phyloP scores from a whole-genome alignment of 2,797 vertebrate genomes.

The Cottoperca gobio region DNA sequence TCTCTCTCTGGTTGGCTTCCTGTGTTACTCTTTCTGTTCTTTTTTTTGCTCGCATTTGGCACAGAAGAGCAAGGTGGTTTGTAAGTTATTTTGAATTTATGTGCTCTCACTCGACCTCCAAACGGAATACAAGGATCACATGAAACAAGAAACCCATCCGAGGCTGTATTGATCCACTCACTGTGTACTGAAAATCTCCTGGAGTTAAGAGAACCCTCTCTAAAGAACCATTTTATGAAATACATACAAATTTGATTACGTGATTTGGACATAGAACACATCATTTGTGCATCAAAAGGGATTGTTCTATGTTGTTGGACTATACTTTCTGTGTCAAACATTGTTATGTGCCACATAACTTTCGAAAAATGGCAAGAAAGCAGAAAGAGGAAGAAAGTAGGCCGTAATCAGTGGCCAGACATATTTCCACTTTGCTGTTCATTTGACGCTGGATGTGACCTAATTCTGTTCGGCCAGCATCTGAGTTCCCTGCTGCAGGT shows the following conservation, averaged over 20 bases:
- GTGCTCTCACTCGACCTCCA: constrained; percentile 35
- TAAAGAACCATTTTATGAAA: constrained; percentile 18
- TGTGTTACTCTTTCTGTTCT: constrained; percentile 27
- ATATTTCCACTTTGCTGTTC: constrained; percentile 60
- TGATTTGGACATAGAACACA: neutral
- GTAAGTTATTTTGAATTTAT: constrained; percentile 62
- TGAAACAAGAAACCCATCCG: constrained; percentile 5
- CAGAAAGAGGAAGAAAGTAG: constrained; percentile 67
- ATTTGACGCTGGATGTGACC: constrained; percentile 73
- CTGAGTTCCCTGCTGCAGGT: constrained; percentile 74
- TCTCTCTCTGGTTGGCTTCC: constrained; percentile 44
- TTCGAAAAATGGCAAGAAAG: constrained; percentile 54
- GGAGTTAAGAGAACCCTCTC: constrained; percentile 7
- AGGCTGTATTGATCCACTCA: constrained; percentile 29
- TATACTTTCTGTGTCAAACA: constrained; percentile 23
- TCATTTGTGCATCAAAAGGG: neutral
- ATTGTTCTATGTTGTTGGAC: neutral
- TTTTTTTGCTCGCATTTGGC: constrained; percentile 47
- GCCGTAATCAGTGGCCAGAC: constrained; percentile 58
- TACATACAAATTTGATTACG: constrained; percentile 1
- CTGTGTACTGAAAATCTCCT: neutral
- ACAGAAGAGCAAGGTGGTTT: constrained; percentile 55
- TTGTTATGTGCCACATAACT: constrained; percentile 37
- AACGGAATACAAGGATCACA: constrained; percentile 16
- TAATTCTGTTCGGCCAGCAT: constrained; percentile 67